Evolutionary conservation across 2,797 vertebrate species (phyloP), one percentile per base, ranked within the genome.

Genomic region (Muscicapa striata): DNA sequence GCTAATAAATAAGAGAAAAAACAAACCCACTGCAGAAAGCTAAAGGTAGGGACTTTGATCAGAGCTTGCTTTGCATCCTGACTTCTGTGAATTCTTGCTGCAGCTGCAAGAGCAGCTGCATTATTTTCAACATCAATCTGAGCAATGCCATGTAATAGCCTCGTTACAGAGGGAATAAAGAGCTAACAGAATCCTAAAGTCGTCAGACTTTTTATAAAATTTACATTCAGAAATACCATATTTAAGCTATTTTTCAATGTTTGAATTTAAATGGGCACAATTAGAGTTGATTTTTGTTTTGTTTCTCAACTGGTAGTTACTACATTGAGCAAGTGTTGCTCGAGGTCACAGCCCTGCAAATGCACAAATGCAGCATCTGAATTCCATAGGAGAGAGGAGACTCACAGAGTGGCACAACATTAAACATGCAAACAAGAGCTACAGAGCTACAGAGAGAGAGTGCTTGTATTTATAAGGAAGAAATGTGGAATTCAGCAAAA

Each of bases 71-170:
- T 91, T 91, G 52, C 80, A 86, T 91, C 66, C 87, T 86, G 69
- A 41, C 51, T 95, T 86, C 95, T 94, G 66, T 90, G 81, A 79
- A 63, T 88, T 84, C 89, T 52, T 91, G 57, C 89, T 91, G 93
- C 95, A 96, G 95, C 96, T 96, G 95, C 87, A 82, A 43, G 63
- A 73, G 91, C 95, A 96, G 94, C 95, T 95, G 96, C 94, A 96
- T 95, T 96, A 96, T 93, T 94, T 92, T 67, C 87, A 41, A 43
- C 89, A 79, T 88, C 87, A 93, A 84, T 93, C 87, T 79, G 74
- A 96, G 87, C 6, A 9, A 52, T 82, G 93, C 85, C 79, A 13
- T 88, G 93, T 95, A 96, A 94, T 69, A 94, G 93, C 63, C 93
- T 95, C 32, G n/a, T 96, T 96, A 93, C 87, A 61, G 89, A 94